A percentile compares a stretch with the other conserved stretches of the same genome.
Conservation (phyloP, 2,113 vertebrate species). For the Hyperoodon ampullatus region DNA sequence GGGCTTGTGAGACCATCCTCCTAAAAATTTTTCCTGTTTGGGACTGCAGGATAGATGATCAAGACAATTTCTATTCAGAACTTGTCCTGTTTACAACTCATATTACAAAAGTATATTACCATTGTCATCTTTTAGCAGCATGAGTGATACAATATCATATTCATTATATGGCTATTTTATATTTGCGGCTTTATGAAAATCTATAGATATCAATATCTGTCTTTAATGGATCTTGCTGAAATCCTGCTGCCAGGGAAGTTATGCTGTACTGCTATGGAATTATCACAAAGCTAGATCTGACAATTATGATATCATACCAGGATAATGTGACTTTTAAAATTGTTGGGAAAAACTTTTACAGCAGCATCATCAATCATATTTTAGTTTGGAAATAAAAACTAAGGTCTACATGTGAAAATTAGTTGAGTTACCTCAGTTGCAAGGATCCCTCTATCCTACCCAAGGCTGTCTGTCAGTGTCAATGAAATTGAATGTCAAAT, state of each 20-base stretch:
- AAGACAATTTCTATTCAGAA: slow-evolving; percentile 70
- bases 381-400: slow-evolving; percentile 67
- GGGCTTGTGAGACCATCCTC: neutral
- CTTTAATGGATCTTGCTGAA: slow-evolving; percentile 80
- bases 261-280: slow-evolving; percentile 36
- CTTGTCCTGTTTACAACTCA: slow-evolving; percentile 67
- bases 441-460: slow-evolving; percentile 63
- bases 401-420: slow-evolving; percentile 73
- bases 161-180: slow-evolving; percentile 77
- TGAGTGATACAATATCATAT: slow-evolving; percentile 77
- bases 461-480: slow-evolving; percentile 74
- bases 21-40: slow-evolving; percentile 26
- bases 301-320: slow-evolving; percentile 75
- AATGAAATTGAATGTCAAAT: slow-evolving; percentile 74
- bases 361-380: slow-evolving; percentile 65
- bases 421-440: slow-evolving; percentile 66
- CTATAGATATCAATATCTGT: slow-evolving; percentile 80
- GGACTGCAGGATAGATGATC: slow-evolving; percentile 37
- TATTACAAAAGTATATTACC: slow-evolving; percentile 66
- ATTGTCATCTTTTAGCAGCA: slow-evolving; percentile 73
- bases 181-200: slow-evolving; percentile 80
- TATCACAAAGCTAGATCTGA: slow-evolving; percentile 78
- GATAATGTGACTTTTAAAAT: slow-evolving; percentile 68
- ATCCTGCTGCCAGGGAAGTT: slow-evolving; percentile 67
- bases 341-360: slow-evolving; percentile 60